Percentiles rank a stretch among this genome's conserved stretches.
These are phyloP conservation scores for Lepisosteus osseus DNA, from an alignment of 2,113 vertebrate genomes.

Conservation along the genomic window DNA sequence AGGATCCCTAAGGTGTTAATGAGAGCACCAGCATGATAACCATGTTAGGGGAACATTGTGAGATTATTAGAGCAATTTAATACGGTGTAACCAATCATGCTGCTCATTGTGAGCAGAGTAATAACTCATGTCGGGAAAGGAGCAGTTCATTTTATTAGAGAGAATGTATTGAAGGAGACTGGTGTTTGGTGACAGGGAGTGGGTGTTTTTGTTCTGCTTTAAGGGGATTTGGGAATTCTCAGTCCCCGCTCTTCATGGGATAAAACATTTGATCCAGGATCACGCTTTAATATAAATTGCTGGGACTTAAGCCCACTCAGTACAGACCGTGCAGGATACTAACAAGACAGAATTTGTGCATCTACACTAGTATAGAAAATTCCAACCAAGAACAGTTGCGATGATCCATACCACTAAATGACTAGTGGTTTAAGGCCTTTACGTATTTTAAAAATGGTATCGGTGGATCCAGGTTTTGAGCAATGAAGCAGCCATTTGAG, in stretches of 20 bases:
- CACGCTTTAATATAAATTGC: neutral
- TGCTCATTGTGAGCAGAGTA: neutral
- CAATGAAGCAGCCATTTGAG: too few relatives aligned
- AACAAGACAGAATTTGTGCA: too few relatives aligned
- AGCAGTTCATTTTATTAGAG: neutral
- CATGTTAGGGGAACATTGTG: too few relatives aligned
- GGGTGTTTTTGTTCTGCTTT: neutral
- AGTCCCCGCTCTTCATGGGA: neutral
- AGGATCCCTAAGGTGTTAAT: too few relatives aligned
- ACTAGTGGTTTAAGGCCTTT: too few relatives aligned
- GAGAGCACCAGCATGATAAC: too few relatives aligned
- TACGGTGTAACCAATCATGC: neutral
- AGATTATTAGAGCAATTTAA: neutral
- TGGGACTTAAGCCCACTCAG: neutral
- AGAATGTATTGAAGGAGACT: neutral
- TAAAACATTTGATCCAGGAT: neutral
- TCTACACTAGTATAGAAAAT: neutral
- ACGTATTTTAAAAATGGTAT: too few relatives aligned
- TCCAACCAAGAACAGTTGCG: neutral
- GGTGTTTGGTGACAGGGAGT: neutral
- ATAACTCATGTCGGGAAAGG: neutral
- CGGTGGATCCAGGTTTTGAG: too few relatives aligned
- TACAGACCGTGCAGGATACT: too few relatives aligned
- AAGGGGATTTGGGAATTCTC: slow-evolving; percentile 1
- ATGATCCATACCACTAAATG: neutral